phyloP scores from a whole-genome alignment of 2,113 vertebrate species.

The Hepsetus odoe region DNA sequence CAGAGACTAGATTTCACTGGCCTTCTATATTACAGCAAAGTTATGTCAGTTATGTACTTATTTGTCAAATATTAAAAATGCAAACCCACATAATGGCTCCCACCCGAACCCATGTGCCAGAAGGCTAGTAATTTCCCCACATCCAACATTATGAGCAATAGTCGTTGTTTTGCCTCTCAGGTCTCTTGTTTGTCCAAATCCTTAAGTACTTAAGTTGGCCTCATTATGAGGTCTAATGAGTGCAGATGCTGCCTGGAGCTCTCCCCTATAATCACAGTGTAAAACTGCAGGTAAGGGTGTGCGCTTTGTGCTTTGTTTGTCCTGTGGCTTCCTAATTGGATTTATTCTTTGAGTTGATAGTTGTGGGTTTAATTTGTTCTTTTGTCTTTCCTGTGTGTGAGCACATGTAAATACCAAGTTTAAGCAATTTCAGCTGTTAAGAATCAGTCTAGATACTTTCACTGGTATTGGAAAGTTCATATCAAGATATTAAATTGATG shows the following conservation, averaged over 20 bases:
- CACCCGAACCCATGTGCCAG: neutral
- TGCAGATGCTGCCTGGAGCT: neutral
- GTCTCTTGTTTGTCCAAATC: slow-evolving; percentile 21
- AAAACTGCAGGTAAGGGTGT: neutral
- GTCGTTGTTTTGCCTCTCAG: neutral
- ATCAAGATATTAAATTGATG: neutral
- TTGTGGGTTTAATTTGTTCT: neutral
- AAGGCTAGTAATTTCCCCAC: neutral
- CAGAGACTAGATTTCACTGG: neutral
- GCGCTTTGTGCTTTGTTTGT: neutral
- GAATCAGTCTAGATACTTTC: neutral
- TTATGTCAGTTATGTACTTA: neutral
- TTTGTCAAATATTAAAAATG: neutral
- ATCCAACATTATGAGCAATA: neutral
- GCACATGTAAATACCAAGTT: neutral
- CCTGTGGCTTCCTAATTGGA: neutral
- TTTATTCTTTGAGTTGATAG: neutral
- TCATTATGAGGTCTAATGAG: slow-evolving; percentile 39
- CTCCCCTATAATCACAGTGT: neutral
- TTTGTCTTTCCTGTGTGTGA: neutral
- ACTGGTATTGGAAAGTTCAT: neutral
- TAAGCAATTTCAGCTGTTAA: neutral
- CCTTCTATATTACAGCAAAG: neutral
- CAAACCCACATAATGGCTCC: neutral
- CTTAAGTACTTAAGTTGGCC: slow-evolving; percentile 16